phyloP scores from a whole-genome alignment of 2,888 invertebrate genomes.

The Apotomis betuletana region DNA sequence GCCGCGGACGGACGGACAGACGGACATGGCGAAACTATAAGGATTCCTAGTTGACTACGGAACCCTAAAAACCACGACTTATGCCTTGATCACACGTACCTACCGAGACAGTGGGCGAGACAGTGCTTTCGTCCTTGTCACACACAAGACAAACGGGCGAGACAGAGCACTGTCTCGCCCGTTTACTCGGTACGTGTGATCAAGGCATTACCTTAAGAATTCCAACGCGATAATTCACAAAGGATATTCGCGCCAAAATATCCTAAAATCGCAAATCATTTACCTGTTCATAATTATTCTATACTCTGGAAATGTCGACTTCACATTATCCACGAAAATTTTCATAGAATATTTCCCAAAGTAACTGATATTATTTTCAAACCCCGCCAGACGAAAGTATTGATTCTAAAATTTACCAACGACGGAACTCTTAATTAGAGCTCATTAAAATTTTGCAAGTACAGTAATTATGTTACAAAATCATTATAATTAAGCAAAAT shows the following conservation, averaged over 20 bases:
- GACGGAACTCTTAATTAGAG: conserved; percentile 7
- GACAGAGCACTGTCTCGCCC: no score
- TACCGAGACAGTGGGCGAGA: no score
- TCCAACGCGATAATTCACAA: not conserved
- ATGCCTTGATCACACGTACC: no score
- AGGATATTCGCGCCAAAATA: not conserved
- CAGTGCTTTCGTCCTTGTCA: no score
- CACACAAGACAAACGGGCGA: no score
- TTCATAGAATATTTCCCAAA: not conserved
- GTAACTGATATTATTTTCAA: conserved; percentile 1
- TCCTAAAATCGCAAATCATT: not conserved
- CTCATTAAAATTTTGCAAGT: conserved; percentile 30
- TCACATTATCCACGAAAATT: not conserved
- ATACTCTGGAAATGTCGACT: not conserved
- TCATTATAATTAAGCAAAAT: conserved; percentile 25
- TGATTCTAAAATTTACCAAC: conserved; percentile 12
- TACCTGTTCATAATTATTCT: not conserved
- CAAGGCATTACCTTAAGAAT: no score
- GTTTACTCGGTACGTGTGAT: no score
- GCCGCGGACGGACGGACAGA: no score
- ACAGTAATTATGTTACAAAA: conserved; percentile 32
- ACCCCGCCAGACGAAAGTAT: conserved; percentile 1
- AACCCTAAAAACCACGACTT: no score
- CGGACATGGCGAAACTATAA: no score
- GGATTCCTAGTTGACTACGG: no score